Percentiles rank a stretch among this genome's conserved stretches.
Conservation (phyloP, 2,113 vertebrate species). For the Macaca fascicularis region T2T-MFA8v1.1 NC_088376.1:8747001-8747500, state of each 20-base stretch:
- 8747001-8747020: neutral
- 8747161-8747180: neutral
- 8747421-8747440: slow-evolving; percentile 42
- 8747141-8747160: neutral
- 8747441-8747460: slow-evolving; percentile 43
- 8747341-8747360: neutral
- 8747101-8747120: neutral
- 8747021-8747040: neutral
- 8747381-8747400: neutral
- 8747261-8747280: neutral
- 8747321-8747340: neutral
- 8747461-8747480: slow-evolving; percentile 62
- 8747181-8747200: neutral
- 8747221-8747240: neutral
- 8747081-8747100: neutral
- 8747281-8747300: neutral
- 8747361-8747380: neutral
- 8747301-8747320: neutral
- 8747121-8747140: neutral
- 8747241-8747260: neutral
- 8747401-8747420: slow-evolving; percentile 54
- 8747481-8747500: slow-evolving; percentile 69
- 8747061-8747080: neutral
- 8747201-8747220: neutral
- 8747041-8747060: neutral